phyloP scores from a whole-genome alignment of 2,113 vertebrate genomes.

The Oryzias woworae region DNA sequence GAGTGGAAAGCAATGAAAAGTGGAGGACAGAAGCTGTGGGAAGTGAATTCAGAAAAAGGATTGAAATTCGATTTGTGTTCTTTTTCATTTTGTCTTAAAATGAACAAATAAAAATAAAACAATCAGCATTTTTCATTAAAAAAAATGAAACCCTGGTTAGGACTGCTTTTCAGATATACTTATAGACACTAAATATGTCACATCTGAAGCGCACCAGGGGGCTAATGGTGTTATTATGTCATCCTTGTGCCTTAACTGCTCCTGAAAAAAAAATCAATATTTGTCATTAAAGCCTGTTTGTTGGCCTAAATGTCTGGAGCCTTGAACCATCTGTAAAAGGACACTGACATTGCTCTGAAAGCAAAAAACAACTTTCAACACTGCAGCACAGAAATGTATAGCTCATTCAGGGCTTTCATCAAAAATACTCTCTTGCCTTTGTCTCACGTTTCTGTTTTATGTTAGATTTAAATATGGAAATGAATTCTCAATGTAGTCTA shows the following conservation, averaged over 20 bases:
- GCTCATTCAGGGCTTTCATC: too few relatives aligned
- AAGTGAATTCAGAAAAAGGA: too few relatives aligned
- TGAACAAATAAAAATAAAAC: too few relatives aligned
- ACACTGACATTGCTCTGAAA: conserved; percentile 1
- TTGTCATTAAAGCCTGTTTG: conserved; percentile 52
- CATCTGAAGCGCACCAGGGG: conserved; percentile 33
- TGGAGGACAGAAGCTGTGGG: conserved; percentile 13
- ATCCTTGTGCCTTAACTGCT: conserved; percentile 38
- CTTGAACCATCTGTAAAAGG: conserved; percentile 9
- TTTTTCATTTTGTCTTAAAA: too few relatives aligned
- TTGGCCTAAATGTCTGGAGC: conserved; percentile 40
- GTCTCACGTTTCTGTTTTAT: background rate
- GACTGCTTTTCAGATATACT: too few relatives aligned
- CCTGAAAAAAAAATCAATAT: conserved; percentile 42
- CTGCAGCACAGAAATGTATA: too few relatives aligned
- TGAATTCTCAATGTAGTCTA: conserved; percentile 9
- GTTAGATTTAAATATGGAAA: conserved; percentile 21
- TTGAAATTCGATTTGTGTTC: too few relatives aligned
- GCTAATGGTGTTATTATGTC: conserved; percentile 54
- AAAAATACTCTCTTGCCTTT: background rate
- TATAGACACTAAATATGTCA: conserved; percentile 29
- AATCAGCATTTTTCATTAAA: background rate
- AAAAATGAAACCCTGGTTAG: conserved; percentile 4
- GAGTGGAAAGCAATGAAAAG: conserved; percentile 11
- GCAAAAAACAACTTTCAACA: background rate